A percentile compares a stretch with the other conserved stretches of the same genome.
These are phyloP conservation scores for Neosilurus mollespiculum DNA, from an alignment of 2,797 vertebrate species.

Conservation along the genomic window DNA sequence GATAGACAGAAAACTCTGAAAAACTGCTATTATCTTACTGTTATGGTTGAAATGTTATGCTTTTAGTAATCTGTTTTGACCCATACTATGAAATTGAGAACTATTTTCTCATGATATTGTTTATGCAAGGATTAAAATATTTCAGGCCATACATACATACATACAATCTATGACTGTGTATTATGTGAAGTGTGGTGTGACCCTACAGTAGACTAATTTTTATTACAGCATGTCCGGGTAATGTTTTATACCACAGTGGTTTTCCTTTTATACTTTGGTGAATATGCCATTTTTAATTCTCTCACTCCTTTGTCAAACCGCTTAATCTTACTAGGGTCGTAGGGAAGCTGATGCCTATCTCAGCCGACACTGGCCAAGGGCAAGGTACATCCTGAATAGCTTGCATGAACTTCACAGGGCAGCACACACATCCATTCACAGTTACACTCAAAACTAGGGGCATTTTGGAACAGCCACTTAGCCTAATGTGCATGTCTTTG, in stretches of 20 bases:
- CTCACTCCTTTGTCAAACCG: no score
- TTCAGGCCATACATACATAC: background rate
- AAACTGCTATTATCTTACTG: background rate
- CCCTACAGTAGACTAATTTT: background rate
- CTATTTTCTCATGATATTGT: slow-evolving; percentile 16
- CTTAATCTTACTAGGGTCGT: no score
- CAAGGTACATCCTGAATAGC: no score
- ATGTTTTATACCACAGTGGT: background rate
- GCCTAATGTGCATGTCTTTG: no score
- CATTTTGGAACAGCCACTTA: no score
- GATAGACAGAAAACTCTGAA: slow-evolving; percentile 36
- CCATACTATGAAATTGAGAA: slow-evolving; percentile 20
- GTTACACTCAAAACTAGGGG: no score
- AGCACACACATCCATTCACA: no score
- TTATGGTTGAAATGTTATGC: slow-evolving; percentile 16
- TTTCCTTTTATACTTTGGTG: background rate
- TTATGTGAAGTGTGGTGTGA: background rate
- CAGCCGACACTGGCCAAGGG: no score
- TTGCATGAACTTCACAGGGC: no score
- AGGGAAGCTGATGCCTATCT: no score
- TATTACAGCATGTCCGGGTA: background rate
- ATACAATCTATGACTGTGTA: background rate
- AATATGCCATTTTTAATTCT: background rate
- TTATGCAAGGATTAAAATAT: background rate
- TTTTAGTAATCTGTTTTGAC: background rate